Evolutionary conservation across 2,797 vertebrate genomes (phyloP), one percentile per base, ranked within the genome.

Genomic region (Ara ararauna): DNA sequence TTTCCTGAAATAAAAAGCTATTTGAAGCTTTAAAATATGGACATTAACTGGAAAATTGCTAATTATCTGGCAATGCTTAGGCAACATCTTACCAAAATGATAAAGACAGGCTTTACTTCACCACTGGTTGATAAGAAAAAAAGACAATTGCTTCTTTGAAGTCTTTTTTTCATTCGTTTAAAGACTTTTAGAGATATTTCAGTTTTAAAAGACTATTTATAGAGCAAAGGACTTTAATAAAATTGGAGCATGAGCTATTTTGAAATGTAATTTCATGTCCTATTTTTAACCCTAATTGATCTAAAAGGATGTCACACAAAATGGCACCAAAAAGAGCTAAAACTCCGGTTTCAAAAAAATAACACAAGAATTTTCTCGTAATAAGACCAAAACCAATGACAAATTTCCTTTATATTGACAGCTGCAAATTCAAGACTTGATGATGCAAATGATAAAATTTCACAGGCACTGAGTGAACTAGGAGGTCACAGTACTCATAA

Each of bases 281-380:
- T 91, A 47, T 94, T 94, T 96, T 95, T 90, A 94, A 67, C 48
- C 5, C 13, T 68, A 32, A 74, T 86, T 86, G 76, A 74, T 91
- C 21, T 74, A 74, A 91, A 90, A 40, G 14, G 9, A 23, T 61
- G 13, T 15, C 27, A 71, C 51, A 73, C 40, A 54, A 89, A 92
- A 75, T 34, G 29, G 7, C 36, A 81, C 19, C 21, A 80, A 93
- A 90, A 71, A 80, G 16, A 53, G 66, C 34, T 74, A 44, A 67
- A 85, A 48, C 30, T 50, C 56, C 1, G 3, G 23, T n/a, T 87
- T 91, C 40, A 83, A 62, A 91, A 62, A 91, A 80, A 13, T 40
- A 87, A 21, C n/a, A 22, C 15, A 67, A 10, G 4, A 30, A 24
- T 90, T 88, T 93, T 81, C 20, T 71, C 15, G 51, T 84, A 68